A percentile compares a stretch with the other conserved stretches of the same genome.
Evolutionary conservation across 2,113 vertebrate species (phyloP).

Genomic region (Lanius ludovicianus): DNA sequence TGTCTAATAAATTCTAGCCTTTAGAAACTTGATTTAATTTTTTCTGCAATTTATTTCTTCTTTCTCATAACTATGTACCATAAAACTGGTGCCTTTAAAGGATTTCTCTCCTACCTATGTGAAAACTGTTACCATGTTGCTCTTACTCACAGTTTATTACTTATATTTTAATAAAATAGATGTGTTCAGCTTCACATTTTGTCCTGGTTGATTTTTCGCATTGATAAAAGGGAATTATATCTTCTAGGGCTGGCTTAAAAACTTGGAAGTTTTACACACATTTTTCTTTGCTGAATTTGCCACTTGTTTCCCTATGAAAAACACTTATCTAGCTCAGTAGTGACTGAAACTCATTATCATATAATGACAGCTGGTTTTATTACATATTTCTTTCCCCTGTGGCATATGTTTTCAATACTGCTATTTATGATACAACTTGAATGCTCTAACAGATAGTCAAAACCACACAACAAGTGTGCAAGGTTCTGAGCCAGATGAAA

Average conservation of each 20-base stretch:
- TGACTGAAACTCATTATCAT: constrained; percentile 34
- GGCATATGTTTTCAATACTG: constrained; percentile 48
- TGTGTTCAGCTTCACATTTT: neutral
- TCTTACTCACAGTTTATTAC: neutral
- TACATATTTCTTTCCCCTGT: constrained; percentile 30
- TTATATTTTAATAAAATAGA: neutral
- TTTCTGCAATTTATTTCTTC: neutral
- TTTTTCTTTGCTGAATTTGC: neutral
- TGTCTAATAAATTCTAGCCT: neutral
- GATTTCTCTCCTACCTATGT: neutral
- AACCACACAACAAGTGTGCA: neutral
- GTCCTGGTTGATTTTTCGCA: neutral
- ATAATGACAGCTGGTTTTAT: constrained; percentile 49
- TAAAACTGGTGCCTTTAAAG: neutral
- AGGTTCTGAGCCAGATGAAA: constrained; percentile 34
- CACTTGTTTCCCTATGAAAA: neutral
- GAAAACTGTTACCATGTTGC: neutral
- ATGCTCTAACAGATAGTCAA: constrained; percentile 33
- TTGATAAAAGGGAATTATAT: neutral
- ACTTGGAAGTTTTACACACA: neutral
- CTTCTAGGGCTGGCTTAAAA: neutral
- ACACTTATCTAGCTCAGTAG: constrained; percentile 4
- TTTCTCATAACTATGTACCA: neutral
- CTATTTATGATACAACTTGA: constrained; percentile 48
- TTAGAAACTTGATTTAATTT: neutral